A percentile compares a stretch with the other conserved stretches of the same genome.
Evolutionary conservation across 2,113 vertebrate genomes (phyloP).

Genomic region (Meriones unguiculatus): DNA sequence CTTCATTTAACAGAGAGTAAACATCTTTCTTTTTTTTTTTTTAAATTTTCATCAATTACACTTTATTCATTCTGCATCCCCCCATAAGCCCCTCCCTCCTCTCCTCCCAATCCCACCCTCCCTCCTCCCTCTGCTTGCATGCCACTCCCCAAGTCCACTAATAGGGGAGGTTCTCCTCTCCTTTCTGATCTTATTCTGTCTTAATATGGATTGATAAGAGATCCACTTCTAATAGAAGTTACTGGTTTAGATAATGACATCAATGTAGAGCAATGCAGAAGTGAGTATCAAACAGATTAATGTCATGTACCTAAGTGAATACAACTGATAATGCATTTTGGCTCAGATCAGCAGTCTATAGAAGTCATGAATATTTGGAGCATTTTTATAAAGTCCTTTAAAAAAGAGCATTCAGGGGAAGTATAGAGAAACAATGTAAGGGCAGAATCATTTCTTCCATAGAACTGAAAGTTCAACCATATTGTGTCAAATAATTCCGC

Average conservation of each 20-base stretch:
- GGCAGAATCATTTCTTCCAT: not conserved
- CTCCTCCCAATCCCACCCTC: too few relatives aligned
- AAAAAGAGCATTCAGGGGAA: not conserved
- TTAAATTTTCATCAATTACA: too few relatives aligned
- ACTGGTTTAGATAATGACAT: slow-evolving; percentile 1
- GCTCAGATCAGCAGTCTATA: not conserved
- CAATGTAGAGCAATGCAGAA: not conserved
- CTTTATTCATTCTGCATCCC: too few relatives aligned
- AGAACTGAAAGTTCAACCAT: not conserved
- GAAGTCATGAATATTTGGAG: not conserved
- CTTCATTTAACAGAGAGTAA: not conserved
- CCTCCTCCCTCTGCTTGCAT: too few relatives aligned
- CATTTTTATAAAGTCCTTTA: not conserved
- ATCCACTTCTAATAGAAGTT: not conserved
- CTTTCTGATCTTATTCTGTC: too few relatives aligned
- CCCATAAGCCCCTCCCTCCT: too few relatives aligned
- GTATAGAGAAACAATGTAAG: not conserved
- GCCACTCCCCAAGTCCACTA: too few relatives aligned
- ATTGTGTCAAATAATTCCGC: not conserved
- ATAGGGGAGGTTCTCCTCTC: too few relatives aligned
- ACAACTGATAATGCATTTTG: not conserved
- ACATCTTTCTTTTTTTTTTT: too few relatives aligned
- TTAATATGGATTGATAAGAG: not conserved
- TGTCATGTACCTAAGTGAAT: not conserved
- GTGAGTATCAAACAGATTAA: not conserved